Conservation (phyloP, 2,113 vertebrate genomes). For the Neogobius melanostomus region DNA sequence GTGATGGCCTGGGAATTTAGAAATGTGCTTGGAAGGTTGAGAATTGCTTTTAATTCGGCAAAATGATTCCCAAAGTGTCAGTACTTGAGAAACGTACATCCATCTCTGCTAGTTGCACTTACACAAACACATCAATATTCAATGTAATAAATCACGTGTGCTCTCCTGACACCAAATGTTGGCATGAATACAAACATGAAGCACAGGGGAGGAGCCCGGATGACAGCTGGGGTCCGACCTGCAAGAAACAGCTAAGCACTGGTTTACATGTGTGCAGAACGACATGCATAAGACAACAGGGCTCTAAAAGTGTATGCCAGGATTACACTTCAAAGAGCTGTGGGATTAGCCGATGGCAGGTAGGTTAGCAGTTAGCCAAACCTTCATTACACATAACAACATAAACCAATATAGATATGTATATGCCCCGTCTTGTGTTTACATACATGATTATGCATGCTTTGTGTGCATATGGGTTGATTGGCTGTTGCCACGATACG, state of each 20-base stretch:
- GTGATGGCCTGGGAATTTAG: too few relatives aligned
- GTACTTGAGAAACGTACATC: too few relatives aligned
- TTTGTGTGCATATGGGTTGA: constrained; percentile 5
- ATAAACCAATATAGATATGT: background rate
- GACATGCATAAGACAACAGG: constrained; percentile 1
- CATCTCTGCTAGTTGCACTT: background rate
- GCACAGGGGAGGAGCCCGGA: background rate
- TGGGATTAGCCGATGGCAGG: constrained; percentile 36
- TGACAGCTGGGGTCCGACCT: constrained; percentile 24
- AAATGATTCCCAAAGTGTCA: too few relatives aligned
- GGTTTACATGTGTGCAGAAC: constrained; percentile 8
- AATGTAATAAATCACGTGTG: constrained; percentile 8
- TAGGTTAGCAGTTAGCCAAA: constrained; percentile 1
- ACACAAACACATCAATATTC: background rate
- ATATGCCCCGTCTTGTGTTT: background rate
- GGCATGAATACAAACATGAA: background rate
- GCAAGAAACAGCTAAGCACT: background rate
- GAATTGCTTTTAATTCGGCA: too few relatives aligned
- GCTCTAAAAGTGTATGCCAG: constrained; percentile 13
- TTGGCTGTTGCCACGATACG: too few relatives aligned
- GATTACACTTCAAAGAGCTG: constrained; percentile 53
- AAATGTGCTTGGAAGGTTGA: too few relatives aligned
- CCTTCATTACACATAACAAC: background rate
- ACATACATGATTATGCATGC: constrained; percentile 3
- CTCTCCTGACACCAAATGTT: background rate